These are phyloP conservation scores for Patella caerulea DNA, from an alignment of 2,888 invertebrate species.

Conservation along the genomic window DNA sequence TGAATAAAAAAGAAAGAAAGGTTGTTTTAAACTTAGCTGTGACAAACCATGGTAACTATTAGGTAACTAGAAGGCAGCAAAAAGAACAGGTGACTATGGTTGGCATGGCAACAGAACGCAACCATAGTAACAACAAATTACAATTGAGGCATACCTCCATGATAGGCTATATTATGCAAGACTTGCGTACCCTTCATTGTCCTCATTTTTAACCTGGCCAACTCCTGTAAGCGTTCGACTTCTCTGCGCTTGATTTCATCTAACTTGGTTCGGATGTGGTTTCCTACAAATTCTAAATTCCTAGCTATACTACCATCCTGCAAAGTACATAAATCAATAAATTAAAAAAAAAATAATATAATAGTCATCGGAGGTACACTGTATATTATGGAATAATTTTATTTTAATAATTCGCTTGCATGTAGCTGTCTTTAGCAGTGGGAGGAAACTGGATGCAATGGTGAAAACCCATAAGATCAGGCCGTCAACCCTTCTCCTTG, in stretches of 20 bases:
- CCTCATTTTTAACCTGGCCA: constrained; percentile 74
- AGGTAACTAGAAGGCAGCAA: constrained; percentile 10
- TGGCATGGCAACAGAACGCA: background rate
- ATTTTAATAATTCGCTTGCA: too few species aligned
- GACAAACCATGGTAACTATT: background rate
- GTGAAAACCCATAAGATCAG: too few species aligned
- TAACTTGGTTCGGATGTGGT: constrained; percentile 86
- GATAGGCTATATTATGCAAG: constrained; percentile 50
- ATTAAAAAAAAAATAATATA: background rate
- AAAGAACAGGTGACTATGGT: constrained; percentile 11
- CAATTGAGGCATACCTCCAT: constrained; percentile 53
- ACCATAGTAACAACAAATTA: background rate
- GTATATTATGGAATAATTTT: background rate
- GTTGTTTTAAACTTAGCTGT: background rate
- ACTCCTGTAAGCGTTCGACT: constrained; percentile 83
- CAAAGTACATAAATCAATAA: constrained; percentile 47
- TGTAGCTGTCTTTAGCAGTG: too few species aligned
- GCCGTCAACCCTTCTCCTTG: too few species aligned
- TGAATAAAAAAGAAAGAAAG: too few species aligned
- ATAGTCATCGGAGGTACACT: background rate
- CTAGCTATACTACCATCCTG: constrained; percentile 93
- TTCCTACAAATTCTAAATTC: constrained; percentile 90
- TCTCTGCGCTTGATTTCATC: constrained; percentile 95
- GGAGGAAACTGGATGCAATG: too few species aligned
- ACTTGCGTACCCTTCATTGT: constrained; percentile 62